Evolutionary conservation across 2,113 vertebrate genomes (phyloP).

Genomic region (Suncus etruscus): DNA sequence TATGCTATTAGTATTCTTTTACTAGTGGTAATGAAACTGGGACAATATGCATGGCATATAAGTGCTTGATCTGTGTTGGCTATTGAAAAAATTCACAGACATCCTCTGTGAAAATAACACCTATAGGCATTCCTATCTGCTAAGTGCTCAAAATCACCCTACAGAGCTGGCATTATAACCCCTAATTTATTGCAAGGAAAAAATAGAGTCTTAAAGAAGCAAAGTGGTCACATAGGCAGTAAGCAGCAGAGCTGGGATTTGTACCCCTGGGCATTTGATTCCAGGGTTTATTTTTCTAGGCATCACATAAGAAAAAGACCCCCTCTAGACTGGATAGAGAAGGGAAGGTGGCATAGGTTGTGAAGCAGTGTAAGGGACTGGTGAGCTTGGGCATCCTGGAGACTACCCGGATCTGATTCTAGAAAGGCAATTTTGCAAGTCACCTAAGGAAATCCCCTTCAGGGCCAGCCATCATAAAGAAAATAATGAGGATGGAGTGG

Average conservation of each 20-base stretch:
- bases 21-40: background rate
- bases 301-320: background rate
- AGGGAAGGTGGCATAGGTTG: background rate
- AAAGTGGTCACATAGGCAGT: background rate
- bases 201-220: background rate
- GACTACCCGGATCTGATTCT: background rate
- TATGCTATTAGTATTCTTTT: constrained; percentile 26
- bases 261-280: background rate
- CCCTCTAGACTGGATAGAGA: background rate
- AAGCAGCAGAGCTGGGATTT: background rate
- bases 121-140: background rate
- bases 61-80: background rate
- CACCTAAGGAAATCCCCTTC: background rate
- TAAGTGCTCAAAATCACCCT: constrained; percentile 7
- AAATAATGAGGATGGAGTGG: background rate
- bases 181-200: constrained; percentile 8
- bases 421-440: constrained; percentile 20
- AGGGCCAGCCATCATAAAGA: background rate
- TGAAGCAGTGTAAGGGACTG: background rate
- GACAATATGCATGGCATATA: background rate
- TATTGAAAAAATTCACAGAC: constrained; percentile 45
- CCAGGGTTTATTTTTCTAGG: background rate
- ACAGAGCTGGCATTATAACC: background rate
- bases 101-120: constrained; percentile 24
- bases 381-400: background rate